Evolutionary conservation across 1,140 invertebrate genomes (phyloP), one percentile per base, ranked within the genome.

Genomic region (Vanessa tameamea): DNA sequence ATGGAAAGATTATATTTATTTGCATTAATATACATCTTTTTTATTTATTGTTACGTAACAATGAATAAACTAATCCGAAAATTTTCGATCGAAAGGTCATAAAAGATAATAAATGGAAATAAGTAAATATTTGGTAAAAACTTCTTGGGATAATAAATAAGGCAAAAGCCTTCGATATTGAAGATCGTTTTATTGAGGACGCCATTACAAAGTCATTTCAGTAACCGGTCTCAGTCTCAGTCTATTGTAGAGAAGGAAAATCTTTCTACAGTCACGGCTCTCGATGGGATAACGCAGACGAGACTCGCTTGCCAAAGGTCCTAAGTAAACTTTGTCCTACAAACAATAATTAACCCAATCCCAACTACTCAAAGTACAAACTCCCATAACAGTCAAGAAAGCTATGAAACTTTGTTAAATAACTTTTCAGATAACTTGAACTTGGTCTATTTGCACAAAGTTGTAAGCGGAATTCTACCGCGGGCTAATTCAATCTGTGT

Each of bases 381-480:
- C 84, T 92, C 85, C 78, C 73, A 77, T 82, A 83, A 84, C 86
- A 82, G 61, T 81, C 81, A 84, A 87, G 88, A 92, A 91, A 91
- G 89, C 91, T 91, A 92, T 92, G 91, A 92, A 92, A 92, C 91
- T 92, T 92, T 92, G 91, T 92, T 92, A 92, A 92, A 92, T 92
- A 92, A 92, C 89, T 92, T 92, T 92, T 92, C 89, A 92, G 91
- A 92, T 92, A 92, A 92, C 88, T 92, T 92, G 89, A 91, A 92
- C 86, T 92, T 86, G 78, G 84, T 86, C 81, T 92, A 88, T 92
- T 91, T 91, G 86, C 83, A 80, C 84, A 90, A 89, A 92, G 89
- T 89, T 91, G 87, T 87, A 92, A 91, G 87, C 88, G 89, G 86
- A 85, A 87, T 86, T 87, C 83, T 75, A 85, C 87, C 84, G 81